These are phyloP conservation scores for Neria commutata DNA, from an alignment of 2,888 invertebrate genomes.

Conservation along the genomic window DNA sequence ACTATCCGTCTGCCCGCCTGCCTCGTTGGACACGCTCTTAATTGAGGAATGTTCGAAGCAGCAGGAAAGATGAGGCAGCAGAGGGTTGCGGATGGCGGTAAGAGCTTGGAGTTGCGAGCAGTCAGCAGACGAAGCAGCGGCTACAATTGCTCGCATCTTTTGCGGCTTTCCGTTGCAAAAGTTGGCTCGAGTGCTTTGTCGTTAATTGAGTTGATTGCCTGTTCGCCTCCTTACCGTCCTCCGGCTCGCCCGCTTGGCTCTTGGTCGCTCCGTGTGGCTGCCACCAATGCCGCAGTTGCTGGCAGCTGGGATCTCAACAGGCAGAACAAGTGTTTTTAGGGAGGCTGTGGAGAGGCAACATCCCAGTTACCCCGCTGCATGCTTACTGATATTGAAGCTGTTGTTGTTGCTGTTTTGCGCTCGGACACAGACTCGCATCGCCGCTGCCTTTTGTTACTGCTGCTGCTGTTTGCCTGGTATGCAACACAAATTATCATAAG, in stretches of 20 bases:
- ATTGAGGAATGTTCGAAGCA: too few species aligned
- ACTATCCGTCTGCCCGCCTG: too few species aligned
- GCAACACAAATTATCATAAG: conserved; percentile 10
- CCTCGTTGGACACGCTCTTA: too few species aligned
- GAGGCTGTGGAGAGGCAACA: neutral
- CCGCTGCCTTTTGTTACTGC: neutral
- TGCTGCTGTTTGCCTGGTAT: conserved; percentile 6
- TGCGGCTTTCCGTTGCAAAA: neutral
- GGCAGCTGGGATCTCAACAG: neutral
- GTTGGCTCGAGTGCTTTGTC: neutral
- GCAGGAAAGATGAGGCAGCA: too few species aligned
- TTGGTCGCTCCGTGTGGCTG: neutral
- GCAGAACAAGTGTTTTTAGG: conserved; percentile 10
- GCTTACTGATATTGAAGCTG: conserved; percentile 1
- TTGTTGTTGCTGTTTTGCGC: neutral
- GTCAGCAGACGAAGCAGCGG: too few species aligned
- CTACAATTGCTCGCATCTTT: neutral
- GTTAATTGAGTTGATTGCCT: conserved; percentile 1
- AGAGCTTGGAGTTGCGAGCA: too few species aligned
- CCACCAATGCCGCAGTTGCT: neutral
- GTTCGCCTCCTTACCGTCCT: too few species aligned
- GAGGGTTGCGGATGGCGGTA: too few species aligned
- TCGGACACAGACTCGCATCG: neutral
- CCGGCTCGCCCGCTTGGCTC: neutral
- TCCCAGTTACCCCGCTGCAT: neutral